Base-by-base conservation (phyloP, 1,140 invertebrate species). In the Pogonognathellus flavescens region DNA sequence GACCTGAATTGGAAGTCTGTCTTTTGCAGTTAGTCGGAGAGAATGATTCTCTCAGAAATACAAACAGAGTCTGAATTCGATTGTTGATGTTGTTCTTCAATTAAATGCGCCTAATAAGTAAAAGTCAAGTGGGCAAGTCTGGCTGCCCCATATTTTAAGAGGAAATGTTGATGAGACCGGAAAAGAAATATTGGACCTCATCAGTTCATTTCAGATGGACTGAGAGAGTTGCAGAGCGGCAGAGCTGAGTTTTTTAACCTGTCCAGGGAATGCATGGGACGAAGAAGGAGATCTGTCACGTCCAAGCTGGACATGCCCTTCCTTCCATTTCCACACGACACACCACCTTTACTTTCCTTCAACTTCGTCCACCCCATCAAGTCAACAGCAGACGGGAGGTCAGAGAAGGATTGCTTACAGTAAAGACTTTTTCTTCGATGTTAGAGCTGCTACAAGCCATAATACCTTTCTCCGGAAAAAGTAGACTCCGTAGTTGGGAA, bases 71-170 rank as follows among this genome's bases (percentile, higher is more conserved):
- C 13, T 62, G 18, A 22, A 57, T 41, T 31, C 31, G n/a, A 16
- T 0, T 72, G 1, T 31, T 70, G 41, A 84, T 84, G 82, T 84
- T 84, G 66, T 84, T 84, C 82, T 84, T 84, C 66, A 84, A 84
- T 84, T 84, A 84, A 84, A 66, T 62, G 82, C 31, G 66, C 70
- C 82, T 62, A 84, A 84, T 62, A 84, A 84, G 41, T 53, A 84
- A 72, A 72, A 72, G 66, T 72, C 66, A 72, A 72, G 66, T 72
- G 66, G 66, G 66, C 31, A 72, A 72, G 66, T 72, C 66, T 49
- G 41, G 31, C 20, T 41, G 66, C 41, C 66, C 13, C 66, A 72
- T 72, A 41, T 50, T 72, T 72, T 14, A 72, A n/a, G 20, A 8
- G 14, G 3, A 14, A 72, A 11, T 14, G 41, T 0, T n/a, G 31